These are phyloP conservation scores for Sinohyriopsis cumingii DNA, from an alignment of 2,888 invertebrate species.

Conservation along the genomic window DNA sequence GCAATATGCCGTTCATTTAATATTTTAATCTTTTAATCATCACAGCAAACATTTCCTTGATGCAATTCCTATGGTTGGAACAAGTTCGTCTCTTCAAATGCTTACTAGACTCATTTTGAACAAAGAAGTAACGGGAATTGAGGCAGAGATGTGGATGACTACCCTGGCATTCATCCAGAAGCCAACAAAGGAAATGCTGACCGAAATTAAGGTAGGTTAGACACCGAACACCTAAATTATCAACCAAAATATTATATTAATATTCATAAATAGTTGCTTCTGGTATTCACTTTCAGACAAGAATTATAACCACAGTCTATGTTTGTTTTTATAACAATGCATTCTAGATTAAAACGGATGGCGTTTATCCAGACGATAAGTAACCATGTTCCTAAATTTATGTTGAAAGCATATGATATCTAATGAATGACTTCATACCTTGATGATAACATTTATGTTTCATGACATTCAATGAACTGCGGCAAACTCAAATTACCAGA, in stretches of 20 bases:
- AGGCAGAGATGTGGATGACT: constrained; percentile 86
- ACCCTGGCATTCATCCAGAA: constrained; percentile 85
- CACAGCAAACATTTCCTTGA: constrained; percentile 84
- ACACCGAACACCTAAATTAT: background rate
- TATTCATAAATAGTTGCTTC: background rate
- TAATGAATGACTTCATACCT: no score
- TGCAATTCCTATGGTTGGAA: constrained; percentile 89
- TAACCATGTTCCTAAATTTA: background rate
- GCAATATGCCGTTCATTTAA: background rate
- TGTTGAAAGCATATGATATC: background rate
- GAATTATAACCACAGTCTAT: background rate
- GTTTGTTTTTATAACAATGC: no score
- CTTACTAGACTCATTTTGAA: constrained; percentile 87
- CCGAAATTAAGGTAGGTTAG: constrained; percentile 69
- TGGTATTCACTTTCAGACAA: background rate
- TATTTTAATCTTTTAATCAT: background rate
- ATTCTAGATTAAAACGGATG: background rate
- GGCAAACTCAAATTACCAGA: no score
- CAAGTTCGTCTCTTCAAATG: constrained; percentile 84
- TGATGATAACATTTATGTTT: no score
- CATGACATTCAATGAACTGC: no score
- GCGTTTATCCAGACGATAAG: background rate
- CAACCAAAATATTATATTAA: background rate
- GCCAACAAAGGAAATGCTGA: constrained; percentile 73
- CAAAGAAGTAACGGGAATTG: constrained; percentile 78